Conservation (phyloP, 2,797 vertebrate genomes). For the Steatocranus sp. region DNA sequence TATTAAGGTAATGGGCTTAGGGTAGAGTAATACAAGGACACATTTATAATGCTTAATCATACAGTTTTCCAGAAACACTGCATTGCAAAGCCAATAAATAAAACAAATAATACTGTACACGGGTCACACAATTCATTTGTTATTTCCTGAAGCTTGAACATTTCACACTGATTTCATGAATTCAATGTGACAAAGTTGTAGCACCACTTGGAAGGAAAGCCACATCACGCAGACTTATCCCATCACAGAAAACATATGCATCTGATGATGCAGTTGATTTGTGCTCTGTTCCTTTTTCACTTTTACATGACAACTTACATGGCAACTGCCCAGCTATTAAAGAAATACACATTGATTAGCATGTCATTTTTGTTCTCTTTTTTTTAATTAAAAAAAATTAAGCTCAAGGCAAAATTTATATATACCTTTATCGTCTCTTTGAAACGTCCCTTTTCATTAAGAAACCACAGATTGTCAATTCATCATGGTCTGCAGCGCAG, state of each 20-base stretch:
- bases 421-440: neutral
- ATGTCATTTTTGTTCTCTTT: neutral
- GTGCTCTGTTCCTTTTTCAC: neutral
- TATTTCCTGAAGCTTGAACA: conserved; percentile 44
- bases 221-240: conserved; percentile 9
- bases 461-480: conserved; percentile 2
- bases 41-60: conserved; percentile 58
- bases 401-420: neutral
- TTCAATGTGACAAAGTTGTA: conserved; percentile 26
- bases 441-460: conserved; percentile 46
- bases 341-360: conserved; percentile 1
- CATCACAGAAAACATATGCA: conserved; percentile 4
- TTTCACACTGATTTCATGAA: conserved; percentile 45
- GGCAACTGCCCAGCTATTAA: conserved; percentile 18
- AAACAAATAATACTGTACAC: conserved; percentile 68
- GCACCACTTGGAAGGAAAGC: conserved; percentile 48
- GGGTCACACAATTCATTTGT: conserved; percentile 46
- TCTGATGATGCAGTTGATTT: neutral
- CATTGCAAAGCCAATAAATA: conserved; percentile 76
- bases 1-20: conserved; percentile 22
- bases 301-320: conserved; percentile 1
- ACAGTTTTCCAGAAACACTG: conserved; percentile 66
- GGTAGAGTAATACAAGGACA: conserved; percentile 44
- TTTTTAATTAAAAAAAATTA: neutral
- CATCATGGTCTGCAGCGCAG: conserved; percentile 3